Evolutionary conservation across 1,140 invertebrate species (phyloP), one percentile per base, ranked within the genome.

Genomic region (Neuroterus valhalla): DNA sequence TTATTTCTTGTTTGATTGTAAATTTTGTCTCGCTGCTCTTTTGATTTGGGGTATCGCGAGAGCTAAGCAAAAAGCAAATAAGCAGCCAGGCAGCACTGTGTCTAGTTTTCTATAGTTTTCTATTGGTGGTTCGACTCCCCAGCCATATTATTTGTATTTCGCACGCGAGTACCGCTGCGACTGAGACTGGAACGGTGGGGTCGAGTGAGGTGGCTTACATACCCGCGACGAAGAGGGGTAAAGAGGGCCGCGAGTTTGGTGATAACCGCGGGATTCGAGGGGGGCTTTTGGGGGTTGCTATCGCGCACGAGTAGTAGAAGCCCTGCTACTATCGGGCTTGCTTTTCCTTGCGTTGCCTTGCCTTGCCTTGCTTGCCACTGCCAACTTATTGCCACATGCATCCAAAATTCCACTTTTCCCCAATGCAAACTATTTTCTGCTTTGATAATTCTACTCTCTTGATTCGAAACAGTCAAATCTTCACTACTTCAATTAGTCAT

Each of bases 161-260:
- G 79, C 84, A 83, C 84, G 82, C 88, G 88, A 88, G 75, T 87
- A 81, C 81, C 86, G 85, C 84, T 87, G 85, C 88, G 86, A n/a
- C n/a, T n/a, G n/a, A 87, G 87, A 89, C 88, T 89, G 86, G 83
- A 88, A 81, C 76, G 84, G 55, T 86, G 82, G 84, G 82, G 84
- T 85, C 85, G 85, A 86, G 89, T 89, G 85, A 89, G 86, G 83
- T 79, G 82, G 79, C 84, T 88, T 87, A 88, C 87, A 87, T 87
- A 86, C 79, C 62, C 67, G n/a, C 69, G 55, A 71, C 68, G 52
- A 78, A 76, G 75, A 52, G 52, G 42, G 31, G 46, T 19, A 45
- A 42, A 17, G 66, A 67, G 21, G 48, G 21, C 70, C 70, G 70
- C 72, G 70, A 74, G 72, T 14, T 69, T 76, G 71, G 71, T 75